A percentile compares a stretch with the other conserved stretches of the same genome.
These are phyloP conservation scores for Epinephelus cyanopodus DNA, from an alignment of 2,113 vertebrate genomes.

Conservation along the genomic window DNA sequence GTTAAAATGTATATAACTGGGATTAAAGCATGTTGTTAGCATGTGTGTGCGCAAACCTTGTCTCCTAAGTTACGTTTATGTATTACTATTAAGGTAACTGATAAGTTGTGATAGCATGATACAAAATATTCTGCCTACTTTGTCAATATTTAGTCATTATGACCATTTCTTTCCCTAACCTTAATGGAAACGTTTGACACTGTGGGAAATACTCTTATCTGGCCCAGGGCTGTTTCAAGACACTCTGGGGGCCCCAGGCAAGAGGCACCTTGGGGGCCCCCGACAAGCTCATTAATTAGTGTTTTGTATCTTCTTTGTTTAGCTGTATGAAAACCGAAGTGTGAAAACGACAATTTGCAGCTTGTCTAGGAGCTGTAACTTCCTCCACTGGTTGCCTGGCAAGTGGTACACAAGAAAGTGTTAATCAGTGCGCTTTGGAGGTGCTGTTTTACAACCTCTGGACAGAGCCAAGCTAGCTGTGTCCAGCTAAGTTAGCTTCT, in stretches of 20 bases:
- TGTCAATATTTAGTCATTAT: too few relatives aligned
- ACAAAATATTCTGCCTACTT: too few relatives aligned
- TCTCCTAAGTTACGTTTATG: not conserved
- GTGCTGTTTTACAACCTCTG: not conserved
- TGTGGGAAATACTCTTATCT: too few relatives aligned
- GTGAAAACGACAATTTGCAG: not conserved
- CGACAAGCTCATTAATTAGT: not conserved
- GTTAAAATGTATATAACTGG: slow-evolving; percentile 34
- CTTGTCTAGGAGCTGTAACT: not conserved
- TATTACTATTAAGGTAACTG: not conserved
- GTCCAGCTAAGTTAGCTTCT: not conserved
- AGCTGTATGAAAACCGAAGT: not conserved
- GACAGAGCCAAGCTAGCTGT: not conserved
- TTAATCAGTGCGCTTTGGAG: slow-evolving; percentile 15
- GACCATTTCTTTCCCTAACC: too few relatives aligned
- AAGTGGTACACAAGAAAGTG: not conserved
- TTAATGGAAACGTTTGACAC: too few relatives aligned
- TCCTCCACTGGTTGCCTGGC: not conserved
- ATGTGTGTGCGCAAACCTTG: not conserved
- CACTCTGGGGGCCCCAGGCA: too few relatives aligned
- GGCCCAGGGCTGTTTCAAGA: too few relatives aligned
- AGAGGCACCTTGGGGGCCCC: too few relatives aligned
- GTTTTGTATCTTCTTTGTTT: not conserved
- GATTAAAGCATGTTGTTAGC: not conserved
- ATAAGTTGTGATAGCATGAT: too few relatives aligned